These are phyloP conservation scores for Peromyscus californicus DNA, from an alignment of 2,113 vertebrate genomes.

Conservation along the genomic window DNA sequence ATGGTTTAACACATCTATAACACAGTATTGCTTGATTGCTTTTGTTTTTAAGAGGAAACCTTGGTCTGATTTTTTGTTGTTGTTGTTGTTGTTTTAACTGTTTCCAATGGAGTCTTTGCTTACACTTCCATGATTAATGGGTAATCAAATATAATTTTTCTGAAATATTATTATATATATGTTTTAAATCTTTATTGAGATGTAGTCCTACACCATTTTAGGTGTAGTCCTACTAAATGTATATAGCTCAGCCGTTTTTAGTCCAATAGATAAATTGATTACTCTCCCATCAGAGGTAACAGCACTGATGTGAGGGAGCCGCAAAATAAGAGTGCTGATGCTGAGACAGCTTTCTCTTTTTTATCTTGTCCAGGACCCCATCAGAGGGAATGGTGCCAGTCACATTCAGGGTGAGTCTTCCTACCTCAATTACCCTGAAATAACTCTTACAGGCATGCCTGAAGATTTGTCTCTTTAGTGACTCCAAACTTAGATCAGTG, in stretches of 20 bases:
- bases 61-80: neutral
- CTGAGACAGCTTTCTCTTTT: neutral
- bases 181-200: neutral
- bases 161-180: neutral
- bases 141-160: neutral
- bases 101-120: neutral
- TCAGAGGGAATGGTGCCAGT: neutral
- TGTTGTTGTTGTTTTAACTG: neutral
- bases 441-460: neutral
- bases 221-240: neutral
- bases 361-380: neutral
- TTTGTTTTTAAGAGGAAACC: slow-evolving; percentile 61
- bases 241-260: neutral
- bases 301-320: neutral
- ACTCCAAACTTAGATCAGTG: neutral
- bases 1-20: neutral
- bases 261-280: neutral
- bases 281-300: neutral
- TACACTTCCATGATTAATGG: neutral
- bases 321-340: neutral
- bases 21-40: neutral
- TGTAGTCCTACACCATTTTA: neutral
- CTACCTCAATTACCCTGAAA: neutral
- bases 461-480: neutral
- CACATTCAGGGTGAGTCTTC: neutral